Base-by-base conservation (phyloP, 2,113 vertebrate species). In the Brevimyrus niger region DNA sequence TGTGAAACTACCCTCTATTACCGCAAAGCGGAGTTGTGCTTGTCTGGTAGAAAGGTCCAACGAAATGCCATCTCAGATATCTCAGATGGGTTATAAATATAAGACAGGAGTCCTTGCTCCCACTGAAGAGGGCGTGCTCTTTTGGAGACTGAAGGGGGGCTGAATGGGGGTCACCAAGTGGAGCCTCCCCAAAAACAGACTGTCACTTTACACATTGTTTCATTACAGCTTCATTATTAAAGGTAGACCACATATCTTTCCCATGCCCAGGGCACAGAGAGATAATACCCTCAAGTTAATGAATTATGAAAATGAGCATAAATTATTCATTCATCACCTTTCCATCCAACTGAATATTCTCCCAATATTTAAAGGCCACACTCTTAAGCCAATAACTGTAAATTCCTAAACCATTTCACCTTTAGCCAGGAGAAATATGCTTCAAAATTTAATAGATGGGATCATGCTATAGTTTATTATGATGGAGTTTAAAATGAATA, bases 271-370 rank as follows among this genome's bases (percentile, higher is more conserved):
- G 46, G 87, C 46, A 47, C 87, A 69, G 42, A 46, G 46, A 88
- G 44, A 61, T 17, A 65, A 61, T 46, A 51, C 61, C n/a, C 44
- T 48, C 21, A 73, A 44, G 46, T 47, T 46, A n/a, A 88, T 27
- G n/a, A 47, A 48, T 48, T 46, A 88, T 35, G 44, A 88, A 73
- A 73, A 47, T 42, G 58, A 76, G 58, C 42, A 48, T 73, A 47
- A 73, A 88, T 48, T 47, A 47, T 48, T 88, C 44, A 73, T 88
- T 73, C 42, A 65, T 46, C 55, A 69, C 58, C 61, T 73, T 84
- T 84, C 82, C 21, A 84, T 46, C 82, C 82, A 84, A n/a, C 44
- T 47, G 82, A 84, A 84, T 84, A 84, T 84, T 47, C 82, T 47
- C 23, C 82, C 44, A 84, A 84, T 84, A 47, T 23, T 9, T 46